Evolutionary conservation across 2,797 vertebrate genomes (phyloP).

Genomic region (Trachops cirrhosus): DNA sequence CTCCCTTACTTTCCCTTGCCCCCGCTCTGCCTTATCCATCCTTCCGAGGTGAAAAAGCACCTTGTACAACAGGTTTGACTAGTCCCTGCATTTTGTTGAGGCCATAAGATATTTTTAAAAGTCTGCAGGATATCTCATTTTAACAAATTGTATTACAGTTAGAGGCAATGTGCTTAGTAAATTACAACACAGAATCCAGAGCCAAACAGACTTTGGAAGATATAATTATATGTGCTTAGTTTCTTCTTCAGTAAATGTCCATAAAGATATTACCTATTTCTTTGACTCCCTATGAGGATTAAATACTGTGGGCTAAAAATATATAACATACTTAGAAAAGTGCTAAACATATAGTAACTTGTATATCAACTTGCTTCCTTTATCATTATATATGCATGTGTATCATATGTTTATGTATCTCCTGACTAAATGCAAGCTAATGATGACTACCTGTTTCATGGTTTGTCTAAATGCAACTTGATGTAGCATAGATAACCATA

Average conservation of each 20-base stretch:
- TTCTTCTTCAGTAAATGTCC: not conserved
- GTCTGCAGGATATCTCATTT: not conserved
- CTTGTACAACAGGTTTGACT: not conserved
- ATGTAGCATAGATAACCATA: not conserved
- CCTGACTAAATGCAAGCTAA: not conserved
- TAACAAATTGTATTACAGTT: not conserved
- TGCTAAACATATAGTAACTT: not conserved
- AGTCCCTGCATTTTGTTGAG: not conserved
- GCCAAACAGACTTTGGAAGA: not conserved
- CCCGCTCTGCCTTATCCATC: not conserved
- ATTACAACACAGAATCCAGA: not conserved
- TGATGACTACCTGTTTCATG: not conserved
- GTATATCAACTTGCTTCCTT: not conserved
- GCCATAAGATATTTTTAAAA: not conserved
- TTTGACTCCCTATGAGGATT: not conserved
- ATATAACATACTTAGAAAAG: not conserved
- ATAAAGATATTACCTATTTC: not conserved
- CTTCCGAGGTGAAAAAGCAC: not conserved
- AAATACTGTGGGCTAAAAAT: not conserved
- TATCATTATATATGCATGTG: not conserved
- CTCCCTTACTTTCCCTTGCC: not conserved
- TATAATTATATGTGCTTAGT: not conserved
- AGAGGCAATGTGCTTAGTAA: accelerated
- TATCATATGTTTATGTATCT: not conserved
- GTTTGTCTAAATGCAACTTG: not conserved